Conservation (phyloP, 2,888 invertebrate genomes). For the Mythimna lalbum region DNA sequence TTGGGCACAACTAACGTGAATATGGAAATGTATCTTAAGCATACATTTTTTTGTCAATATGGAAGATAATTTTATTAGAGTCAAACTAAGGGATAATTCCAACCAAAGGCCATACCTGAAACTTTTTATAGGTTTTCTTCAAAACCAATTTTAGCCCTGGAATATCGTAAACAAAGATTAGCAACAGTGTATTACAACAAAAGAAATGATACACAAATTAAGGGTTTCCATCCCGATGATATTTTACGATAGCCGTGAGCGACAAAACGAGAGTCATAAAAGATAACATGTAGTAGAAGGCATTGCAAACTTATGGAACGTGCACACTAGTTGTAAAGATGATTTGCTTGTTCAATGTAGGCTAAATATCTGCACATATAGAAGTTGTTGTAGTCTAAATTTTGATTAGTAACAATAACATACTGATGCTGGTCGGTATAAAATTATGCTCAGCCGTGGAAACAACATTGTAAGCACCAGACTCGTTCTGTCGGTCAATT, state of each 20-base stretch:
- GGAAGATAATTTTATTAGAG: slow-evolving; percentile 30
- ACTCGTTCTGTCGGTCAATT: slow-evolving; percentile 79
- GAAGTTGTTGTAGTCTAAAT: slow-evolving; percentile 45
- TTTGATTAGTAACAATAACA: slow-evolving; percentile 60
- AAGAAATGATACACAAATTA: slow-evolving; percentile 88
- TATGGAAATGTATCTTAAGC: slow-evolving; percentile 27
- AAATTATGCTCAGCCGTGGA: slow-evolving; percentile 70
- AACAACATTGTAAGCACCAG: slow-evolving; percentile 76
- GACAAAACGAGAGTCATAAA: slow-evolving; percentile 86
- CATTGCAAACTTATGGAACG: slow-evolving; percentile 53
- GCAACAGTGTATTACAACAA: slow-evolving; percentile 83
- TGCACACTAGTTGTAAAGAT: slow-evolving; percentile 31
- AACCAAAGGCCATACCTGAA: slow-evolving; percentile 26
- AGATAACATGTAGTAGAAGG: slow-evolving; percentile 78
- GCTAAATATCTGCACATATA: slow-evolving; percentile 16
- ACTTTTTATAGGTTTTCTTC: slow-evolving; percentile 56
- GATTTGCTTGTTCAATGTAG: slow-evolving; percentile 25
- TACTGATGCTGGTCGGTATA: slow-evolving; percentile 63
- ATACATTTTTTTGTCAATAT: slow-evolving; percentile 15
- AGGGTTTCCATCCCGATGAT: slow-evolving; percentile 86
- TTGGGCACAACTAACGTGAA: slow-evolving; percentile 48
- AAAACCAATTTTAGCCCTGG: slow-evolving; percentile 68
- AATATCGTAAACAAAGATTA: slow-evolving; percentile 81
- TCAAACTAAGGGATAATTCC: slow-evolving; percentile 39
- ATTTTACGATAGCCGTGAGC: slow-evolving; percentile 87